phyloP scores from a whole-genome alignment of 2,888 invertebrate genomes.

The Clostera curtula region DNA sequence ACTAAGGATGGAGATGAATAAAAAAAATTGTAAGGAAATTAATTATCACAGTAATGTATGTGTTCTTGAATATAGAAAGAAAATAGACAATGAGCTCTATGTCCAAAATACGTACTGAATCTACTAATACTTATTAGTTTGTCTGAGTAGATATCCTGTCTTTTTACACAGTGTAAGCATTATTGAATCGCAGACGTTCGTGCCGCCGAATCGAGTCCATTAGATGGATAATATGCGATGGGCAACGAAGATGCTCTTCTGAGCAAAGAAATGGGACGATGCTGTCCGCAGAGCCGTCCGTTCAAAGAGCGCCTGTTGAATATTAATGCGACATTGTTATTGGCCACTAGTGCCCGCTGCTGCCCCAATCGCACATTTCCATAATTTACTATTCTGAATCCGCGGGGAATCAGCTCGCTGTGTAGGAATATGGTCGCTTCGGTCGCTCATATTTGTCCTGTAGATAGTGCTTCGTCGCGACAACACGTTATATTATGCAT shows the following conservation, averaged over 20 bases:
- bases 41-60: no score
- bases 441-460: constrained; percentile 52
- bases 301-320: constrained; percentile 69
- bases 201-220: no score
- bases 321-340: constrained; percentile 75
- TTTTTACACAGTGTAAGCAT: no score
- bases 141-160: no score
- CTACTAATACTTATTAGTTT: no score
- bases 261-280: constrained; percentile 53
- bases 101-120: no score
- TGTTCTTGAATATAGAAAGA: no score
- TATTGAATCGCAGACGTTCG: no score
- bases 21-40: no score
- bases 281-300: constrained; percentile 56
- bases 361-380: constrained; percentile 73
- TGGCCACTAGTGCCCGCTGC: constrained; percentile 70
- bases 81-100: no score
- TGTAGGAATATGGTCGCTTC: constrained; percentile 62
- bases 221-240: no score
- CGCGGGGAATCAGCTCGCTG: constrained; percentile 66
- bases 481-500: constrained; percentile 50
- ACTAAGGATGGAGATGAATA: no score
- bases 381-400: constrained; percentile 74
- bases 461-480: constrained; percentile 46
- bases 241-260: constrained; percentile 35